Base-by-base conservation (phyloP, 2,797 vertebrate genomes). In the Rhynchotus rufescens region DNA sequence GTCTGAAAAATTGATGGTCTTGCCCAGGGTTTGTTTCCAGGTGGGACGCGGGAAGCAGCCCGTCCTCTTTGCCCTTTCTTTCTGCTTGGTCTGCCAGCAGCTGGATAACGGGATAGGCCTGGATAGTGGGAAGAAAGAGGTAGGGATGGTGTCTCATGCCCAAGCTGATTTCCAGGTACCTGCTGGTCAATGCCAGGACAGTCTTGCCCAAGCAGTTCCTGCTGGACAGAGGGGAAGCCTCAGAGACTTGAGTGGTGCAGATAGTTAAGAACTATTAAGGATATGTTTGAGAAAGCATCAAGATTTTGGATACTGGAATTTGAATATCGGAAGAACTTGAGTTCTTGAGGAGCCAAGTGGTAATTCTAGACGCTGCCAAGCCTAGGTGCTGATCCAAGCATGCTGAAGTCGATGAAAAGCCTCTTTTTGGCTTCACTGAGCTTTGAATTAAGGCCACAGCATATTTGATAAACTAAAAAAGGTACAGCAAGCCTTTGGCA, bases 21-120 rank as follows among this genome's bases (percentile, higher is more conserved):
- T 6, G 2, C 11, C 38, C 49, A 17, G 10, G 2, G 6, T 69
- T 88, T 9, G 2, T 77, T 59, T 71, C 61, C 30, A 79, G 57
- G 52, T 34, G 10, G 40, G 16, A 54, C 65, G 49, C n/a, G 10
- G 40, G 16, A 57, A 71, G 42, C 11, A 40, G 52, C 64, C 61
- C 67, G 52, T 66, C 61, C 67, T 72, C 28, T 65, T 26, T 47
- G 45, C 59, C 65, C 42, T 51, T 56, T 38, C 40, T 60, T 73
- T 86, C 60, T 4, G 13, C 40, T 66, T 81, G 56, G 76, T 20
- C 54, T 61, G 69, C 47, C 68, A 73, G 51, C 79, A 0, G 68
- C 84, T 86, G 62, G 45, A 84, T 90, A 88, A 66, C 79, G 84
- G 72, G 72, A 82, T 74, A 84, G 90, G 92, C 92, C 80, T 92